Evolutionary conservation across 2,888 invertebrate genomes (phyloP), one percentile per base, ranked within the genome.

Genomic region (Tiliacea aurago): DNA sequence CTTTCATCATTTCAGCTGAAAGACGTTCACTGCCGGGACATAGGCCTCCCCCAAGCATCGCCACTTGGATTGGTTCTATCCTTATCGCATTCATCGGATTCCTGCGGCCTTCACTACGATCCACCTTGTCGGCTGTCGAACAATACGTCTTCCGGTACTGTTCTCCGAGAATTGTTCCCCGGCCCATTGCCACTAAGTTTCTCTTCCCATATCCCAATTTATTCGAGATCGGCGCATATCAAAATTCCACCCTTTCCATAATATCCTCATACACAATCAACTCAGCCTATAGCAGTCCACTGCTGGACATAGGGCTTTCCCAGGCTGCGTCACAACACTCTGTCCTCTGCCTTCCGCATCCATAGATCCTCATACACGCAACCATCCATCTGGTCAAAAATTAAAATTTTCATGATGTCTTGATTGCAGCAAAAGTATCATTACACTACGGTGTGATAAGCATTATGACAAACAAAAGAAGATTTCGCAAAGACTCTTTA

Each of bases 401-500:
- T 51, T 6, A 51, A 51, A 1, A 10, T 37, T 33, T 33, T 13
- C 6, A 4, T 2, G 37, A 18, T 23, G 7, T 23, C 18, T 4
- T 23, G 41, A 28, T 55, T n/a, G 37, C 7, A 13, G 4, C 33
- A 11, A 7, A 13, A 7, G 1, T 33, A n/a, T 3, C 13, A n/a
- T 43, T 72, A 73, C 90, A 59, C 23, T 49, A 51, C 89, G 87
- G 92, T 92, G 90, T 90, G 74, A 91, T 58, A 63, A 86, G 70
- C 71, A 76, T 86, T 90, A 89, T 90, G 88, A 87, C 86, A 89
- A 88, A 91, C 90, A 91, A 90, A 88, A 90, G 89, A 90, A 90
- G 90, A 92, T 91, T 91, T 90, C 86, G 47, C 89, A 87, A 87
- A 90, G 87, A 85, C 91, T 90, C 86, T 91, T 85, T 92, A 92